Conservation (phyloP, 64 coral and sea anemone species). For the Orbicella faveolata region DNA sequence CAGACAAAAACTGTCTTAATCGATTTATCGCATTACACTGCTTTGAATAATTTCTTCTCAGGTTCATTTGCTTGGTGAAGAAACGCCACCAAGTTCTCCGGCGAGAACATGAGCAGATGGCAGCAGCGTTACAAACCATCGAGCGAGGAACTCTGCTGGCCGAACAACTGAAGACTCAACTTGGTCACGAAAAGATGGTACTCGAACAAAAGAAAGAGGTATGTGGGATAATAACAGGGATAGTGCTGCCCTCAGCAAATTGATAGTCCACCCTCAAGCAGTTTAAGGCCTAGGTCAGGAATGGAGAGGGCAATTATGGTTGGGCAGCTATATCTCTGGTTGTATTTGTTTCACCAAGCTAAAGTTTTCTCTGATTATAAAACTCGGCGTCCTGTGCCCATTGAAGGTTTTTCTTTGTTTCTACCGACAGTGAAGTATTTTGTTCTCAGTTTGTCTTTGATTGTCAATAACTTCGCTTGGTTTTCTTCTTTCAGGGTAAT, state of each 20-base stretch:
- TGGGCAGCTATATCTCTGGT: no score
- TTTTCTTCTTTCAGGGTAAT: conserved; percentile 72
- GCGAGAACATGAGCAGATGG: conserved; percentile 76
- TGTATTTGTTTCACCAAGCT: no score
- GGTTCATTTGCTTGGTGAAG: conserved; percentile 80
- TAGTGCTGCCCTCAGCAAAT: no score
- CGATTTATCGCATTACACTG: not conserved
- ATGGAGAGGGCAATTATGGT: no score
- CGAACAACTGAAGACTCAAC: conserved; percentile 85
- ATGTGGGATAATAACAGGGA: not conserved
- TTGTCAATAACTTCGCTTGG: not conserved
- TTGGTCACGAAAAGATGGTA: conserved; percentile 92
- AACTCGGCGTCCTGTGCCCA: no score
- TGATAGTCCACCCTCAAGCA: no score
- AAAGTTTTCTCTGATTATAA: no score
- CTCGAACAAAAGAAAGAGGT: conserved; percentile 99
- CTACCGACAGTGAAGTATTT: not conserved
- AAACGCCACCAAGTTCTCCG: conserved; percentile 70
- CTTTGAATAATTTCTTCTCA: not conserved
- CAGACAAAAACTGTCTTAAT: no score
- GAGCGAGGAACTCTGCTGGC: conserved; percentile 78
- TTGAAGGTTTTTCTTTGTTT: no score
- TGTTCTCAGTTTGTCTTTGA: not conserved
- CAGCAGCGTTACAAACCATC: conserved; percentile 84
- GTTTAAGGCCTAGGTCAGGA: no score